These are phyloP conservation scores for Clusia tigrina DNA, from an alignment of 2,888 invertebrate species.

Conservation along the genomic window DNA sequence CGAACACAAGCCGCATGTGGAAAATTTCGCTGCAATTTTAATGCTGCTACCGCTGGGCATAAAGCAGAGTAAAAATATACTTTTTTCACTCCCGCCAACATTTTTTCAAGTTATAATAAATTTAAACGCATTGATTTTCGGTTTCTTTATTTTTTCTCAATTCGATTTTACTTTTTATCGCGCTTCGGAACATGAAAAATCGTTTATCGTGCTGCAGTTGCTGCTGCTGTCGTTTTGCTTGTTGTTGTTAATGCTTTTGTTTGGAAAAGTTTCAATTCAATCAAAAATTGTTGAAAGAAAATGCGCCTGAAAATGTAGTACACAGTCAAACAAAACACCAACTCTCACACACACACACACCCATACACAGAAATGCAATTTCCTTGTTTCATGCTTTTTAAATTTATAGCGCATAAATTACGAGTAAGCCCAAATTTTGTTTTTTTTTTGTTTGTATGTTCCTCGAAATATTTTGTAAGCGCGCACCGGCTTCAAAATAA, in stretches of 20 bases:
- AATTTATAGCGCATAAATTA: slow-evolving; percentile 11
- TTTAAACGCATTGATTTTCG: slow-evolving; percentile 9
- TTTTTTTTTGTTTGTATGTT: too few relatives aligned
- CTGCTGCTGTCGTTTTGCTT: not conserved
- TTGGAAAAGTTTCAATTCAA: not conserved
- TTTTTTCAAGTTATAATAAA: slow-evolving; percentile 7
- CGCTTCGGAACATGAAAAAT: not conserved
- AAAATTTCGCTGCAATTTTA: slow-evolving; percentile 4
- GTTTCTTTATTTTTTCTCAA: not conserved
- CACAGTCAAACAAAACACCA: not conserved
- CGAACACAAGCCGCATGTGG: not conserved
- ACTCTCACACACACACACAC: not conserved
- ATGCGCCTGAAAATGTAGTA: not conserved
- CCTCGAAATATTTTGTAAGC: not conserved
- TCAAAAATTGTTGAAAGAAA: not conserved
- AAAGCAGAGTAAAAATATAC: not conserved
- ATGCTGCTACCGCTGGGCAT: slow-evolving; percentile 7
- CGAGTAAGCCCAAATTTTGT: not conserved
- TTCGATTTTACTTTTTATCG: slow-evolving; percentile 14
- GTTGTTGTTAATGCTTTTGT: not conserved
- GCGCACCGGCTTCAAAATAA: not conserved
- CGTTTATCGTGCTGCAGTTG: slow-evolving; percentile 10
- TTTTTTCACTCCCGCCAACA: slow-evolving; percentile 7
- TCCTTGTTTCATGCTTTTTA: slow-evolving; percentile 1
- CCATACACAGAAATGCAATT: not conserved